These are phyloP conservation scores for Babyrousa celebensis DNA, from an alignment of 2,797 vertebrate species.

Conservation along the genomic window DNA sequence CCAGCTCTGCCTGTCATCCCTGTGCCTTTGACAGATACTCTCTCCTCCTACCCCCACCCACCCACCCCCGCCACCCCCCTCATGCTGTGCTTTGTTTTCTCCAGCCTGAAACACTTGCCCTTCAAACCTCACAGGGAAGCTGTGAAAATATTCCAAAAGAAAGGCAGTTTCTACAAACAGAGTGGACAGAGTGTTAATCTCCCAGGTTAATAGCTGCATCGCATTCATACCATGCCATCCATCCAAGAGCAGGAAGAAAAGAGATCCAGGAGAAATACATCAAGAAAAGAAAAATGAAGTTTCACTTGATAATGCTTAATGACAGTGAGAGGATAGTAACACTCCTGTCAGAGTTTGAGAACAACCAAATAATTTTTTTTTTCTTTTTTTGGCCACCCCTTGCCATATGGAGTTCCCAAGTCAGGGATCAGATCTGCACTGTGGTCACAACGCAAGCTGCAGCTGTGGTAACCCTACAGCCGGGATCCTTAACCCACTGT, in stretches of 20 bases:
- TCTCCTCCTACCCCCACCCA: too few relatives aligned
- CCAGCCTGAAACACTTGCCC: neutral
- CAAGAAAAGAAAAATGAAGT: neutral
- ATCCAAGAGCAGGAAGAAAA: constrained; percentile 36
- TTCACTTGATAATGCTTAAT: neutral
- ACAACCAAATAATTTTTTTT: neutral
- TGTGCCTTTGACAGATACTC: neutral
- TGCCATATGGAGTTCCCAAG: too few relatives aligned
- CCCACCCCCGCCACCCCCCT: too few relatives aligned
- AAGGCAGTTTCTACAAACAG: neutral
- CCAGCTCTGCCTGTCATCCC: neutral
- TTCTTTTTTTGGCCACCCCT: too few relatives aligned
- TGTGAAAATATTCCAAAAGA: neutral
- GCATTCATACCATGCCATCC: neutral
- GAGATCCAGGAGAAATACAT: neutral
- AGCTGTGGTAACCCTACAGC: too few relatives aligned
- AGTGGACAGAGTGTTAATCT: neutral
- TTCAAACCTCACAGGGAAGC: neutral
- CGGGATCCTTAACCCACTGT: too few relatives aligned
- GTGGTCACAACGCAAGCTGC: too few relatives aligned
- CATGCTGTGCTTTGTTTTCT: neutral
- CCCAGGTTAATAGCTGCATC: neutral
- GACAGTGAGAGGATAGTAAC: neutral
- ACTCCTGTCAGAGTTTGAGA: neutral
- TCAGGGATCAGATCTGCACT: too few relatives aligned